Conservation (phyloP, 2,888 invertebrate species). For the Nysson spinosus region DNA sequence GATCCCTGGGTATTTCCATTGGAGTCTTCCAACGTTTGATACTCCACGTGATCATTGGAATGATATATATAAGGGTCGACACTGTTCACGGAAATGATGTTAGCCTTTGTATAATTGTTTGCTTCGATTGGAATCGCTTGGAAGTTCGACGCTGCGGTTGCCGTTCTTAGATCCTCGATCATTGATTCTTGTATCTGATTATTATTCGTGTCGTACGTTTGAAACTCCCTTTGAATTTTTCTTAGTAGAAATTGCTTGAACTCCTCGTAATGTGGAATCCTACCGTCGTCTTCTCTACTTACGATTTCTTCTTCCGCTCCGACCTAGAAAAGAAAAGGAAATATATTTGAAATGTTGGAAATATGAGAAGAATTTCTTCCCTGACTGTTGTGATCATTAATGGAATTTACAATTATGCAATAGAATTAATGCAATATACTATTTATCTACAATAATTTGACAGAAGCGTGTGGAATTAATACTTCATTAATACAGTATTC, state of each 20-base stretch:
- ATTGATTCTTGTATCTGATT: constrained; percentile 53
- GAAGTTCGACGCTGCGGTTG: constrained; percentile 39
- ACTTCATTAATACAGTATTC: too few relatives aligned
- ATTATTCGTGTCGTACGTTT: constrained; percentile 60
- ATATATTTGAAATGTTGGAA: too few relatives aligned
- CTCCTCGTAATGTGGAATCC: constrained; percentile 65
- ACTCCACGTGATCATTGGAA: constrained; percentile 28
- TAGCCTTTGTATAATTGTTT: constrained; percentile 23
- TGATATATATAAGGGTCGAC: constrained; percentile 35
- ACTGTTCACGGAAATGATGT: constrained; percentile 40
- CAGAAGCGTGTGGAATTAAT: too few relatives aligned
- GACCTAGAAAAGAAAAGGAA: constrained; percentile 52
- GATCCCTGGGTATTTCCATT: constrained; percentile 52
- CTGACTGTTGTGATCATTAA: too few relatives aligned
- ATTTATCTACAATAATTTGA: too few relatives aligned
- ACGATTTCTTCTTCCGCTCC: constrained; percentile 70
- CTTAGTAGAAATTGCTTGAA: constrained; percentile 66
- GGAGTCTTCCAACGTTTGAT: constrained; percentile 43
- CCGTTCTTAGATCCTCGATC: constrained; percentile 65
- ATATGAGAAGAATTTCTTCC: too few relatives aligned
- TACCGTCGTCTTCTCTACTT: constrained; percentile 62
- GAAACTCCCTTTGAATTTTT: constrained; percentile 63
- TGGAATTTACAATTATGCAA: too few relatives aligned
- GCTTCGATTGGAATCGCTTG: constrained; percentile 31
- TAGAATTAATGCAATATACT: too few relatives aligned